phyloP scores from a whole-genome alignment of 2,888 invertebrate genomes.

The Pheosia tremula region DNA sequence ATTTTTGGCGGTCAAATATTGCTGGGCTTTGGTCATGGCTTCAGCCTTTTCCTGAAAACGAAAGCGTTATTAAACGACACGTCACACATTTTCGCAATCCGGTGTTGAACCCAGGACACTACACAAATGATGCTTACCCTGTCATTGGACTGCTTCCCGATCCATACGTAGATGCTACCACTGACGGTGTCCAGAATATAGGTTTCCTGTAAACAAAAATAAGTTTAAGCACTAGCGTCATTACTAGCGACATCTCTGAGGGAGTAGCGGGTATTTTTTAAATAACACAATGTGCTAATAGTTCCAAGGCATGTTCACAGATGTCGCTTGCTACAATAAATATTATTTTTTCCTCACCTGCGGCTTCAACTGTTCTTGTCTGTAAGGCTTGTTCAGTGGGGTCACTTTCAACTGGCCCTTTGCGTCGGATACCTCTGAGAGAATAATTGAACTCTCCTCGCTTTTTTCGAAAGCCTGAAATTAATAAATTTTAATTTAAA shows the following conservation, averaged over 20 bases:
- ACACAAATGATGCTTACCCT: constrained; percentile 46
- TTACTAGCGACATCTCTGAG: no score
- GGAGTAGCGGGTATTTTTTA: no score
- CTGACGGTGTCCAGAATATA: constrained; percentile 92
- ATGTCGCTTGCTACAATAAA: no score
- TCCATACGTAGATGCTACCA: constrained; percentile 93
- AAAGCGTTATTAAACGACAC: constrained; percentile 4
- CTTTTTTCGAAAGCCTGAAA: constrained; percentile 86
- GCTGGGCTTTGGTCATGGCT: constrained; percentile 89
- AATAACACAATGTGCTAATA: no score
- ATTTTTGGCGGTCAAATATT: constrained; percentile 86
- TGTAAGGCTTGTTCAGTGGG: constrained; percentile 88
- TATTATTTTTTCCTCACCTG: constrained; percentile 78
- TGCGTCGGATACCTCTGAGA: constrained; percentile 89
- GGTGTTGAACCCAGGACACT: neutral
- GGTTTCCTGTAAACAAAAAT: constrained; percentile 84
- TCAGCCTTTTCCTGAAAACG: constrained; percentile 87
- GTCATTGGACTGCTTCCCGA: constrained; percentile 89
- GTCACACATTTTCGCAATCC: neutral
- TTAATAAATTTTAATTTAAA: neutral
- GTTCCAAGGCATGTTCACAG: no score
- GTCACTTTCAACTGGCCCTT: constrained; percentile 87
- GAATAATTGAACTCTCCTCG: constrained; percentile 86
- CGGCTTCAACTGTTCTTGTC: constrained; percentile 88
- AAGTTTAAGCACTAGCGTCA: neutral